phyloP scores from a whole-genome alignment of 2,888 invertebrate species.

The Plusia festucae region DNA sequence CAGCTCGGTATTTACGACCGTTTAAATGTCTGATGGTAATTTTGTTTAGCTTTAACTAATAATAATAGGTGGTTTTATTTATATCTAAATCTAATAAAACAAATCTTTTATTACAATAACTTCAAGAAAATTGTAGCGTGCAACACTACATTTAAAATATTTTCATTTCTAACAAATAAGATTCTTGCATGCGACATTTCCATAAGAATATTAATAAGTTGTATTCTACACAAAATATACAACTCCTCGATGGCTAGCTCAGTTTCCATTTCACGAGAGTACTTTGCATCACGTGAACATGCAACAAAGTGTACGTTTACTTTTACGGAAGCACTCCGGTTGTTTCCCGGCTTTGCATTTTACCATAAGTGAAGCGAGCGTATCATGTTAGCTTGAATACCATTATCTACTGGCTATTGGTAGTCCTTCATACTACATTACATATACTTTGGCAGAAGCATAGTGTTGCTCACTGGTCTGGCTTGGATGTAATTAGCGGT shows the following conservation, averaged over 20 bases:
- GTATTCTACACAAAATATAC: background rate
- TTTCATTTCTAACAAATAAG: background rate
- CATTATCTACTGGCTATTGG: background rate
- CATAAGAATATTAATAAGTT: background rate
- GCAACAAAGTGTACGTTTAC: conserved; percentile 37
- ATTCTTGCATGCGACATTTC: background rate
- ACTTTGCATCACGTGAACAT: conserved; percentile 12
- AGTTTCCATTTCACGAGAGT: conserved; percentile 18
- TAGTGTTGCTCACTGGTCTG: background rate
- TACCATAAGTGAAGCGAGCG: conserved; percentile 10
- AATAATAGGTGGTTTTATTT: no score
- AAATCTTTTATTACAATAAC: no score
- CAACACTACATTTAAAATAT: background rate
- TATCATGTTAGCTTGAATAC: conserved; percentile 3
- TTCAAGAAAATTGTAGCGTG: no score
- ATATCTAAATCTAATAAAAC: no score
- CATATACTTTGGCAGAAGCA: background rate
- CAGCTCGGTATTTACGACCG: no score
- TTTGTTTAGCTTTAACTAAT: no score
- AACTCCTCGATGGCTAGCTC: background rate
- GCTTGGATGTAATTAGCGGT: no score
- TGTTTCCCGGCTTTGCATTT: conserved; percentile 27
- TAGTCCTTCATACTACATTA: background rate
- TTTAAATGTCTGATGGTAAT: no score
- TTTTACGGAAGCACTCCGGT: conserved; percentile 18